Conservation (phyloP, 2,797 vertebrate genomes). For the Amphiprion clarkii region DNA sequence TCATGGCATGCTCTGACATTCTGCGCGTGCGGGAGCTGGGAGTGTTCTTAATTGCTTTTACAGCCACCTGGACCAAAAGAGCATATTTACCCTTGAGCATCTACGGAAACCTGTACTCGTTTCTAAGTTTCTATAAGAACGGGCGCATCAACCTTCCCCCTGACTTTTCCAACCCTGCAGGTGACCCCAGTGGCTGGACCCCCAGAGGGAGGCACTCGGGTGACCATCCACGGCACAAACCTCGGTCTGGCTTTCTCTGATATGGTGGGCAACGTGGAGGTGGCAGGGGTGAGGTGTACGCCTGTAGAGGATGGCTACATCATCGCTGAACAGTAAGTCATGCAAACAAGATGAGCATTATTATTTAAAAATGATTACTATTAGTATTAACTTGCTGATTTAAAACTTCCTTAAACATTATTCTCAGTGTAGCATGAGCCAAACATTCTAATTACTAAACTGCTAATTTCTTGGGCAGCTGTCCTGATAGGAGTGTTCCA, state of each 20-base stretch:
- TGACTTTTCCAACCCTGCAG: conserved; percentile 66
- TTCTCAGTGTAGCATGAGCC: not conserved
- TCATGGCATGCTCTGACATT: conserved; percentile 62
- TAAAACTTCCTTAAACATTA: too few species aligned
- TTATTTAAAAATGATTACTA: too few species aligned
- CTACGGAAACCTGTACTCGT: conserved; percentile 22
- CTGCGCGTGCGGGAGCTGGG: conserved; percentile 20
- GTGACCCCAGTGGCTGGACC: conserved; percentile 96
- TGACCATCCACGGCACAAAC: conserved; percentile 96
- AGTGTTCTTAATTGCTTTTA: conserved; percentile 68
- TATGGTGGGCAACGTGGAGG: conserved; percentile 93
- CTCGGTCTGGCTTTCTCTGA: conserved; percentile 96
- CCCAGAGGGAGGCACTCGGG: conserved; percentile 94
- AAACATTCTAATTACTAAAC: conserved; percentile 9
- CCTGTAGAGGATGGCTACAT: conserved; percentile 94
- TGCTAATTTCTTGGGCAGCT: not conserved
- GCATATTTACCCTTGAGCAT: conserved; percentile 56
- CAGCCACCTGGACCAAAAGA: conserved; percentile 62
- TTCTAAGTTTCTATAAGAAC: conserved; percentile 5
- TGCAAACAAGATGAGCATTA: not conserved
- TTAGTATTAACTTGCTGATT: not conserved
- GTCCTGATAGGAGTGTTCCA: not conserved
- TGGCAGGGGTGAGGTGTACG: conserved; percentile 92
- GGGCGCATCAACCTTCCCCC: not conserved
- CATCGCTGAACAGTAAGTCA: conserved; percentile 96